These are phyloP conservation scores for Latrodectus elegans DNA, from an alignment of 2,888 invertebrate species.

Conservation along the genomic window DNA sequence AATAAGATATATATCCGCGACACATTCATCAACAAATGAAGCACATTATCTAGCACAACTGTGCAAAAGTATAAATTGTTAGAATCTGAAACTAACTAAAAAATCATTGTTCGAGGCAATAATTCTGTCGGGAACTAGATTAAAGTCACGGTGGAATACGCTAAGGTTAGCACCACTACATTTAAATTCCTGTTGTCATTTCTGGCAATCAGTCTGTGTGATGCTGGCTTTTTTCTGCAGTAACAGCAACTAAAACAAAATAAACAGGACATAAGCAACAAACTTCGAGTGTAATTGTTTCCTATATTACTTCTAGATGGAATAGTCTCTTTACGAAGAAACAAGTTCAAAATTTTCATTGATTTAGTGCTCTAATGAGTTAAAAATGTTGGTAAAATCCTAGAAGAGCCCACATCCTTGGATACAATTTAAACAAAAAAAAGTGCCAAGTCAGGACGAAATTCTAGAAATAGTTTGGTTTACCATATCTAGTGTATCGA, in stretches of 20 bases:
- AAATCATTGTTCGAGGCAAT: neutral
- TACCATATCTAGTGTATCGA: too few relatives aligned
- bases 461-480: too few relatives aligned
- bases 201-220: neutral
- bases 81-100: neutral
- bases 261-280: neutral
- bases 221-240: slow-evolving; percentile 1
- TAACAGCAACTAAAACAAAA: slow-evolving; percentile 19
- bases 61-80: slow-evolving; percentile 1
- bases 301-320: neutral
- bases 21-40: slow-evolving; percentile 28
- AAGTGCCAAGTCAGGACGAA: too few relatives aligned
- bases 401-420: too few relatives aligned
- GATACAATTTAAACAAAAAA: too few relatives aligned
- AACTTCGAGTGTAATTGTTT: neutral
- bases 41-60: slow-evolving; percentile 16
- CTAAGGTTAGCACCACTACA: neutral
- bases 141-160: neutral
- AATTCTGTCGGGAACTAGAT: neutral
- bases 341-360: neutral
- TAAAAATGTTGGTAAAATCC: neutral
- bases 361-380: neutral
- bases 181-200: slow-evolving; percentile 2
- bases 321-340: neutral
- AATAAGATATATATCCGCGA: slow-evolving; percentile 7